phyloP scores from a whole-genome alignment of 1,140 invertebrate species.

The Caenorhabditis inopinata region DNA sequence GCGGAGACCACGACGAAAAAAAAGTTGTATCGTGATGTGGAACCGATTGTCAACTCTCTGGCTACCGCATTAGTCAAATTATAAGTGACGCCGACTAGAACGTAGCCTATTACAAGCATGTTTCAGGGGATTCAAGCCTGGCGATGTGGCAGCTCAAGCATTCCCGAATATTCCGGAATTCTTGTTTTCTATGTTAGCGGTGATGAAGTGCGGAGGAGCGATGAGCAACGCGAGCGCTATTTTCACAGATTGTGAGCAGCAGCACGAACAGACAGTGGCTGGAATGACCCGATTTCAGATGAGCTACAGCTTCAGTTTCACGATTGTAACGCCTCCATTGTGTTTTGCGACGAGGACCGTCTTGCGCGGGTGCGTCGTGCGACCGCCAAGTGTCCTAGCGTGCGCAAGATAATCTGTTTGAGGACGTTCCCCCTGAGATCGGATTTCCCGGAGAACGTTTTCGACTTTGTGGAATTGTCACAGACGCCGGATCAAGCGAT shows the following conservation, averaged over 20 bases:
- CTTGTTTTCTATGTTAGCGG: constrained; percentile 47
- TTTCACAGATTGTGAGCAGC: constrained; percentile 47
- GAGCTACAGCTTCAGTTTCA: constrained; percentile 49
- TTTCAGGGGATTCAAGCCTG: constrained; percentile 16
- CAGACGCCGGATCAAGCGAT: neutral
- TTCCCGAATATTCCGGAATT: constrained; percentile 46
- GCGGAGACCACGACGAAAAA: constrained; percentile 8
- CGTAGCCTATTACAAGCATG: too few species aligned
- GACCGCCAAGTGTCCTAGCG: constrained; percentile 43
- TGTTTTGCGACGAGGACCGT: constrained; percentile 50
- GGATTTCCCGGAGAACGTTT: neutral
- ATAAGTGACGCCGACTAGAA: neutral
- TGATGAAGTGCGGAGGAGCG: constrained; percentile 45
- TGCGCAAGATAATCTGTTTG: constrained; percentile 20
- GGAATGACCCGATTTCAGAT: constrained; percentile 32
- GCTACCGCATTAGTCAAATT: neutral
- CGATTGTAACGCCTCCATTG: constrained; percentile 39
- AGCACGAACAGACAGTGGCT: neutral
- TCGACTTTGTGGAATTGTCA: constrained; percentile 1
- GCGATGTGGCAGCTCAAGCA: constrained; percentile 39
- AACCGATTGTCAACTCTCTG: neutral
- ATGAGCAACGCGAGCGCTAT: constrained; percentile 48
- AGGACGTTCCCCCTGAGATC: neutral
- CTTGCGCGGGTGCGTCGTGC: constrained; percentile 1
- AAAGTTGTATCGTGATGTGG: neutral